Conservation (phyloP, 2,888 invertebrate genomes). For the Acleris cristana region DNA sequence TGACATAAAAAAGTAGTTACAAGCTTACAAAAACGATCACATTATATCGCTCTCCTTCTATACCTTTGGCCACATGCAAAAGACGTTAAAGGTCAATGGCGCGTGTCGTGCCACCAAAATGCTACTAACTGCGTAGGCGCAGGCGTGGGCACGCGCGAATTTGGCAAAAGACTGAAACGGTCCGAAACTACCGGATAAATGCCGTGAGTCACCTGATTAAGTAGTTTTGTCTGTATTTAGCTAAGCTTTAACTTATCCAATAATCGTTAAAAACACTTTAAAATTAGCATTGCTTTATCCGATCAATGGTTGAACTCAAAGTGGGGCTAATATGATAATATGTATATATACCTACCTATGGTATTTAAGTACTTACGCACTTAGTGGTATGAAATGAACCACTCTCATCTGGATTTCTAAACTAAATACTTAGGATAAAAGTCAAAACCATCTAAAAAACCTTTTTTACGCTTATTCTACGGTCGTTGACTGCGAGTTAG, state of each 20-base stretch:
- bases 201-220: conserved; percentile 33
- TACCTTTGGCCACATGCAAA: conserved; percentile 5
- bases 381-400: too few species aligned
- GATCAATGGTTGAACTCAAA: too few species aligned
- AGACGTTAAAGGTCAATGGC: conserved; percentile 36
- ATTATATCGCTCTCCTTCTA: conserved; percentile 6
- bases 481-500: too few species aligned
- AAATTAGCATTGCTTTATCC: not conserved
- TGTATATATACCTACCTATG: too few species aligned
- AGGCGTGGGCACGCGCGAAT: conserved; percentile 21
- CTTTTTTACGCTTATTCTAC: too few species aligned
- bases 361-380: too few species aligned
- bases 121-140: conserved; percentile 34
- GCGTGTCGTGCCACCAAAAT: conserved; percentile 37
- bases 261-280: conserved; percentile 10
- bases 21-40: not conserved
- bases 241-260: conserved; percentile 16
- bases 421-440: too few species aligned
- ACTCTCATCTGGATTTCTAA: too few species aligned
- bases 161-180: conserved; percentile 28
- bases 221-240: conserved; percentile 19
- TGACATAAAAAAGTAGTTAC: not conserved
- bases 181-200: conserved; percentile 27
- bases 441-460: too few species aligned
- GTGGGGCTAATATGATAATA: too few species aligned